phyloP scores from a whole-genome alignment of 2,888 invertebrate species.

The Pachliopta kotzebuea region DNA sequence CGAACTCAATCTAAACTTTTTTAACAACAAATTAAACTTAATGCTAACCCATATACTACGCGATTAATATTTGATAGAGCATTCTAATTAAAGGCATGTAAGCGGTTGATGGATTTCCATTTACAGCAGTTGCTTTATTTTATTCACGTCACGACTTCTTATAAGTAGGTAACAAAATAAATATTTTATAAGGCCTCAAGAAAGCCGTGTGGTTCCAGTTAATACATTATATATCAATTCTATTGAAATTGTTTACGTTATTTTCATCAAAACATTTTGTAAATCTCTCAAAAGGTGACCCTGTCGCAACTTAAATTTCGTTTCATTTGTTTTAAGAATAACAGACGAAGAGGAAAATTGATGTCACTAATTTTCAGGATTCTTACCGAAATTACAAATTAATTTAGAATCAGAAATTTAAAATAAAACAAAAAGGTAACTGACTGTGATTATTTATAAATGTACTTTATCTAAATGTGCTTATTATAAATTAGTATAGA shows the following conservation, averaged over 20 bases:
- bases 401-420: too few relatives aligned
- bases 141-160: conserved; percentile 22
- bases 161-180: conserved; percentile 22
- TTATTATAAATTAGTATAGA: too few relatives aligned
- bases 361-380: too few relatives aligned
- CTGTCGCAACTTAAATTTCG: too few relatives aligned
- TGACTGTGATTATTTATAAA: too few relatives aligned
- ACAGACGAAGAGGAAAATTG: too few relatives aligned
- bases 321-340: too few relatives aligned
- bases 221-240: conserved; percentile 9
- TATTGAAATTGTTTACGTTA: conserved; percentile 12
- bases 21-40: not conserved
- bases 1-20: conserved; percentile 21
- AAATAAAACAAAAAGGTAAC: too few relatives aligned
- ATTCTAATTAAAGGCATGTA: conserved; percentile 16
- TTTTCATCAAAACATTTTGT: not conserved
- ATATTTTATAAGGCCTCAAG: conserved; percentile 27
- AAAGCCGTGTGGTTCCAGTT: conserved; percentile 11
- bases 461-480: too few relatives aligned
- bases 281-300: not conserved
- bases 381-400: too few relatives aligned
- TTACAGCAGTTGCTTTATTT: conserved; percentile 12
- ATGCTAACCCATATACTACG: conserved; percentile 7
- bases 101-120: conserved; percentile 17
- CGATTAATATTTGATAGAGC: conserved; percentile 15